Conservation (phyloP, 1,140 invertebrate genomes). For the Bombus fervidus region DNA sequence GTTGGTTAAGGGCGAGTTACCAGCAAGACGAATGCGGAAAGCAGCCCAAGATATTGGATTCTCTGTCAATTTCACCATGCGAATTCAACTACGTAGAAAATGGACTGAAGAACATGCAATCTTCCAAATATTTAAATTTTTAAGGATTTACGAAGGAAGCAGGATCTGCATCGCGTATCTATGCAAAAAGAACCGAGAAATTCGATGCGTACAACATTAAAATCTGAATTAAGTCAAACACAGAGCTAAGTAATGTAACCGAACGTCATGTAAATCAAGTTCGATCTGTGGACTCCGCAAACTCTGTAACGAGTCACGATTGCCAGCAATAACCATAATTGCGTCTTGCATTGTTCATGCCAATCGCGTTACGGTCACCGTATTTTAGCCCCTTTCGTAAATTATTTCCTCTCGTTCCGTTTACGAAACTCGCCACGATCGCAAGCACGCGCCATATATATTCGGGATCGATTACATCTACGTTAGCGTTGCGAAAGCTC, state of each 20-base stretch:
- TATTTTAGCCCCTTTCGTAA: background rate
- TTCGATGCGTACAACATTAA: background rate
- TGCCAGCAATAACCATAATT: conserved; percentile 21
- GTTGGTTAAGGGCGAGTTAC: background rate
- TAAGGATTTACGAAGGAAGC: no score
- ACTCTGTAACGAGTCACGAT: conserved; percentile 47
- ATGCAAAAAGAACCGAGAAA: background rate
- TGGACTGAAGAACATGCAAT: background rate
- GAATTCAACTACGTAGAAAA: background rate
- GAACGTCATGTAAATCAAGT: conserved; percentile 44
- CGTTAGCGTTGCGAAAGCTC: background rate
- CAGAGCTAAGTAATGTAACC: background rate
- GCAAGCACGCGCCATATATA: background rate
- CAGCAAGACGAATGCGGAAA: background rate
- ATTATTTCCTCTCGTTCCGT: background rate
- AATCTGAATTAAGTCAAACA: background rate
- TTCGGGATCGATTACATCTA: background rate
- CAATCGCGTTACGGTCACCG: background rate
- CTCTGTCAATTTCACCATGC: conserved; percentile 19
- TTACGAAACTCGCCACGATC: background rate
- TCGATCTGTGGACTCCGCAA: conserved; percentile 35
- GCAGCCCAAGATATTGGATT: background rate
- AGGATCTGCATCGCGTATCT: no score
- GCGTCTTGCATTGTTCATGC: conserved; percentile 25
- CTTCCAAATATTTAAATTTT: background rate